Percentiles rank a stretch among this genome's conserved stretches.
These are phyloP conservation scores for Tribolium castaneum DNA, from an alignment of 1,140 invertebrate genomes.

Conservation along the genomic window DNA sequence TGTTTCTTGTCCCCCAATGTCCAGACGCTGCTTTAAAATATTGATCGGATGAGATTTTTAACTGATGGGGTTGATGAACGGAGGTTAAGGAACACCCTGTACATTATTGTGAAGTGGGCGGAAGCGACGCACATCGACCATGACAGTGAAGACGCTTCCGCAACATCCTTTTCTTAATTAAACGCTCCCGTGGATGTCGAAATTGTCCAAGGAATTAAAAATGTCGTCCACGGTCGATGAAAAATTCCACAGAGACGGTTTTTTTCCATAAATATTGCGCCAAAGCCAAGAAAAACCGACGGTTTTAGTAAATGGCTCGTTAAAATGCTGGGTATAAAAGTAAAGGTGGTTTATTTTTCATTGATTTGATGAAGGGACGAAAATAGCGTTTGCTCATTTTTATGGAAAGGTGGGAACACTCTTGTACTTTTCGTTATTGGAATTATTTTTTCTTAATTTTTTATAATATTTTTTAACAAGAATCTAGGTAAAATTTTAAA, in stretches of 20 bases:
- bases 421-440: too few species aligned
- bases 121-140: background rate
- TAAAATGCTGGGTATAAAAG: background rate
- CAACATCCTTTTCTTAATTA: background rate
- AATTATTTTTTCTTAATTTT: too few species aligned
- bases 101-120: background rate
- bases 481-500: too few species aligned
- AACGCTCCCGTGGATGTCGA: background rate
- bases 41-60: background rate
- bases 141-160: background rate
- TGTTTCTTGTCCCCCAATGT: background rate
- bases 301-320: background rate
- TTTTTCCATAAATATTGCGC: background rate
- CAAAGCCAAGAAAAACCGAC: background rate
- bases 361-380: background rate
- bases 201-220: background rate
- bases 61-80: background rate
- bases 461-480: too few species aligned
- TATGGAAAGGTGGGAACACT: too few species aligned
- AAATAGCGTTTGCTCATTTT: too few species aligned
- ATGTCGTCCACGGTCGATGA: background rate
- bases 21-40: background rate
- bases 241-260: background rate
- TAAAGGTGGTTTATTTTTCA: background rate
- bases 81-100: background rate